Evolutionary conservation across 2,797 vertebrate genomes (phyloP).

Genomic region (Monodelphis domestica): DNA sequence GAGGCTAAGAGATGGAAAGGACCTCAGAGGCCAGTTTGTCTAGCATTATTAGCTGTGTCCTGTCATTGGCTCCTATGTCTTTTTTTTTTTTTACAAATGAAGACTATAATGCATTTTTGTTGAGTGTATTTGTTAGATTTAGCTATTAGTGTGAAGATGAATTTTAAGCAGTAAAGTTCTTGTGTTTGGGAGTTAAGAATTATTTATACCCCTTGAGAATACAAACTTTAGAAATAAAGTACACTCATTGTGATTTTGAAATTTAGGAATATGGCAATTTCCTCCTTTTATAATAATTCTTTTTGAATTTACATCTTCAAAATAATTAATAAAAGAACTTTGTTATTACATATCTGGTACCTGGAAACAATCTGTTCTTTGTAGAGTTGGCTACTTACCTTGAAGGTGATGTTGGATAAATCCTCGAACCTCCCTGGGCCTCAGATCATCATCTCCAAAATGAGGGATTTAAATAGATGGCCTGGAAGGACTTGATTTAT

Average conservation of each 20-base stretch:
- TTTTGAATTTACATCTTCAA: neutral
- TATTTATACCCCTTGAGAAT: neutral
- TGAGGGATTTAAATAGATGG: neutral
- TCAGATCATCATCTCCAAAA: neutral
- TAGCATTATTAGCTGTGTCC: neutral
- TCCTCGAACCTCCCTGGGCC: neutral
- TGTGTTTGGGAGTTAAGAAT: conserved; percentile 1
- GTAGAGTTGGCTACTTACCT: neutral
- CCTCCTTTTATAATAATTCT: neutral
- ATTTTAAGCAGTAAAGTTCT: neutral
- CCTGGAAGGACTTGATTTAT: neutral
- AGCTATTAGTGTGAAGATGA: neutral
- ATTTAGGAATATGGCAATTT: neutral
- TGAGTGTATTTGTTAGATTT: neutral
- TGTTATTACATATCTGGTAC: neutral
- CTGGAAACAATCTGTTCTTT: neutral
- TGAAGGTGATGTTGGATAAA: neutral
- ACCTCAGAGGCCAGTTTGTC: neutral
- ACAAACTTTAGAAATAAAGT: neutral
- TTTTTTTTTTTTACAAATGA: neutral
- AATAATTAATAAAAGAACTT: neutral
- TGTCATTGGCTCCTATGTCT: neutral
- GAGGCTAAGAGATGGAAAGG: neutral
- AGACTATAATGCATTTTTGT: too few species aligned
- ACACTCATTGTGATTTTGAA: neutral